Percentiles rank a stretch among this genome's conserved stretches.
These are phyloP conservation scores for Cataglyphis hispanica DNA, from an alignment of 1,140 invertebrate species.

Conservation along the genomic window DNA sequence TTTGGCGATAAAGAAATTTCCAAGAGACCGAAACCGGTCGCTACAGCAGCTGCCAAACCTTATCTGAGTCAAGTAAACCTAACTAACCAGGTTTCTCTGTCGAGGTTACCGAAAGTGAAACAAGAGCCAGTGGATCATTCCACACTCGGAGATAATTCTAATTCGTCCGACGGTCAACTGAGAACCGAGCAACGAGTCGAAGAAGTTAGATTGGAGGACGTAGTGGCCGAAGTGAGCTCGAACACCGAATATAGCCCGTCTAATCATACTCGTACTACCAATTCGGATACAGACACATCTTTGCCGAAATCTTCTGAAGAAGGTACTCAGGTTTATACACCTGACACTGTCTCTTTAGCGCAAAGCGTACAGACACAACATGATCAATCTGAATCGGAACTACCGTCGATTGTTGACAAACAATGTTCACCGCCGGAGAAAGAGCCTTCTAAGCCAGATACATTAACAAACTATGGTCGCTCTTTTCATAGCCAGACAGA, in stretches of 20 bases:
- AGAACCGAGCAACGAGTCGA: constrained; percentile 84
- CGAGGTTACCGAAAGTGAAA: constrained; percentile 81
- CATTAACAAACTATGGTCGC: constrained; percentile 69
- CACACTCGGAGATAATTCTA: constrained; percentile 84
- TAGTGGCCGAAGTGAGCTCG: constrained; percentile 82
- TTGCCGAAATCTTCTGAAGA: constrained; percentile 76
- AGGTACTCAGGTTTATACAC: constrained; percentile 70
- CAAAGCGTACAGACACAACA: constrained; percentile 72
- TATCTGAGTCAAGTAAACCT: constrained; percentile 80
- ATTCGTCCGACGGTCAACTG: constrained; percentile 83
- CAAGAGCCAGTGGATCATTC: constrained; percentile 81
- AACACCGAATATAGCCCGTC: constrained; percentile 81
- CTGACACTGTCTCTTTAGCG: constrained; percentile 62
- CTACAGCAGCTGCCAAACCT: constrained; percentile 82
- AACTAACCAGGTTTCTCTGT: constrained; percentile 83
- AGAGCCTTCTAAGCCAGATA: constrained; percentile 58
- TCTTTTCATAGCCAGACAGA: constrained; percentile 67
- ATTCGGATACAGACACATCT: constrained; percentile 74
- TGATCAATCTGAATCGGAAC: constrained; percentile 70
- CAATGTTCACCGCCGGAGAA: constrained; percentile 68
- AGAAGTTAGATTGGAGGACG: constrained; percentile 84
- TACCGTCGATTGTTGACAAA: constrained; percentile 65
- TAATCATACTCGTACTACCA: constrained; percentile 76
- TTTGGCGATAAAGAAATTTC: constrained; percentile 81
- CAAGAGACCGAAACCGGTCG: constrained; percentile 83